These are phyloP conservation scores for Camarhynchus parvulus DNA, from an alignment of 2,113 vertebrate species.

Conservation along the genomic window DNA sequence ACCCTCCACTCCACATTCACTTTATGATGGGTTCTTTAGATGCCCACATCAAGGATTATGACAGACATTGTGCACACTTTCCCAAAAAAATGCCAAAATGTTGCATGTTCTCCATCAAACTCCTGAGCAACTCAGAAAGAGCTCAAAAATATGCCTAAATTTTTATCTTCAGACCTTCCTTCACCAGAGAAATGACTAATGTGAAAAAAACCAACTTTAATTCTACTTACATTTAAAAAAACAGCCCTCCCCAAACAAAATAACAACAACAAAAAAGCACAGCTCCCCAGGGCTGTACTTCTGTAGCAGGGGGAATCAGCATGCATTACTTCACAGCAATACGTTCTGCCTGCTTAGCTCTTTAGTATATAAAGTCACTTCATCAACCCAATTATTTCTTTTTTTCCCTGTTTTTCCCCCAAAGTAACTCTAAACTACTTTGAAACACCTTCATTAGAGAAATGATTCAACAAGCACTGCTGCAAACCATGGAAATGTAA, in stretches of 20 bases:
- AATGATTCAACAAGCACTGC: slow-evolving; percentile 43
- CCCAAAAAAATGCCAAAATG: neutral
- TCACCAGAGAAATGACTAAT: neutral
- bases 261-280: neutral
- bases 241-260: neutral
- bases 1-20: neutral
- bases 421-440: slow-evolving; percentile 55
- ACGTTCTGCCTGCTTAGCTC: neutral
- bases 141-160: neutral
- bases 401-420: neutral
- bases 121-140: neutral
- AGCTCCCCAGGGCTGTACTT: neutral
- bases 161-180: neutral
- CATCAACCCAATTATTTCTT: slow-evolving; percentile 36
- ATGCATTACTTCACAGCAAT: neutral
- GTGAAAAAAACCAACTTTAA: neutral
- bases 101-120: neutral
- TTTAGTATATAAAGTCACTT: slow-evolving; percentile 55
- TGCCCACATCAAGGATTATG: neutral
- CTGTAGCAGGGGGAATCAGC: neutral
- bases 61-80: neutral
- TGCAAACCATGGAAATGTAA: slow-evolving; percentile 45
- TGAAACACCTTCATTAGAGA: slow-evolving; percentile 50
- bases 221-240: neutral
- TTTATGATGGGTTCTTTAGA: neutral